Conservation (phyloP, 53 echinoderm and acorn worm genomes). For the Apostichopus leukothele region DNA sequence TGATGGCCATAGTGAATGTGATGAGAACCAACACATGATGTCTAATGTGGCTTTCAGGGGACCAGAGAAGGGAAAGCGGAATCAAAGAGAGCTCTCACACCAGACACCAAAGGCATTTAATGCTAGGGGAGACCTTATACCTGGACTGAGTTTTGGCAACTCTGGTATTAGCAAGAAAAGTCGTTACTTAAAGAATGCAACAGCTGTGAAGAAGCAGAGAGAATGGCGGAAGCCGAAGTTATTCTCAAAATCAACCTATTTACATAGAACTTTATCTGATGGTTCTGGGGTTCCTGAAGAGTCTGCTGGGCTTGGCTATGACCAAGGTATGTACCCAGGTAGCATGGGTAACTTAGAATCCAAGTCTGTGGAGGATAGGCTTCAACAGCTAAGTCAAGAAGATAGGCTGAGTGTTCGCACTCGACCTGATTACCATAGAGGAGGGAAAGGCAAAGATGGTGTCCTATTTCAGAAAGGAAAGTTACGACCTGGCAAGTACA, state of each 20-base stretch:
- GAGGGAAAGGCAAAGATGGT: slow-evolving; percentile 41
- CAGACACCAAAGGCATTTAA: slow-evolving; percentile 27
- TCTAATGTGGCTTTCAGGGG: background rate
- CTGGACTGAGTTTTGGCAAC: slow-evolving; percentile 9
- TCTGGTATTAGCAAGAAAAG: slow-evolving; percentile 24
- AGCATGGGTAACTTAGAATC: slow-evolving; percentile 48
- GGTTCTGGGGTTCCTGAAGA: slow-evolving; percentile 10
- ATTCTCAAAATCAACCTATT: slow-evolving; percentile 35
- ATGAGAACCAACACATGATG: background rate
- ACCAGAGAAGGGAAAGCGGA: background rate
- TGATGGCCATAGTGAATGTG: background rate
- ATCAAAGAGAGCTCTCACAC: slow-evolving; percentile 7
- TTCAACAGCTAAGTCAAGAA: slow-evolving; percentile 49
- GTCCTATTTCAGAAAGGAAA: background rate
- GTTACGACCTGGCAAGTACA: slow-evolving; percentile 12
- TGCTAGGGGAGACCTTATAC: slow-evolving; percentile 20
- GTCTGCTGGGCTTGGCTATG: background rate
- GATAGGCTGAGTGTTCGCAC: slow-evolving; percentile 64
- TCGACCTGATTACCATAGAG: slow-evolving; percentile 47
- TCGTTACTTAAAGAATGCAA: slow-evolving; percentile 39
- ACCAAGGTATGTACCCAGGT: slow-evolving; percentile 2
- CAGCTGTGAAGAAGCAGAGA: slow-evolving; percentile 27
- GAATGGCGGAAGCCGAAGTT: slow-evolving; percentile 48
- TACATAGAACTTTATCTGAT: slow-evolving; percentile 41
- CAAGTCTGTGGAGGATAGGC: slow-evolving; percentile 47